phyloP scores from a whole-genome alignment of 2,113 vertebrate species.

The Parotia lawesii region DNA sequence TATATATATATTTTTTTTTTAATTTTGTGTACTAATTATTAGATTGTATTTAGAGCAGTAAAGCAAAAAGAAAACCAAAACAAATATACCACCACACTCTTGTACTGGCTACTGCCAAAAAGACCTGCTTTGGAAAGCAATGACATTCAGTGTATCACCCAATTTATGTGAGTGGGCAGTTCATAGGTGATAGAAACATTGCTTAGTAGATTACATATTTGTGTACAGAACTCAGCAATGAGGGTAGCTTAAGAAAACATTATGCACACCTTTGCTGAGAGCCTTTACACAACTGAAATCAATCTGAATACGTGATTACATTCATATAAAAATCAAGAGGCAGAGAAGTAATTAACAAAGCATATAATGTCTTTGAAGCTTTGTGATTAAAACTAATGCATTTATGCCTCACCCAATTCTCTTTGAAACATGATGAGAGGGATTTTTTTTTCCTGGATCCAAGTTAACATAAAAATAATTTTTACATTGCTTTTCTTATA shows the following conservation, averaged over 20 bases:
- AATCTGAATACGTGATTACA: neutral
- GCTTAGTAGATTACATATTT: neutral
- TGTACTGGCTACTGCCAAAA: neutral
- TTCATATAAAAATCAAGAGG: neutral
- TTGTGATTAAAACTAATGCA: neutral
- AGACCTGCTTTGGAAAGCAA: neutral
- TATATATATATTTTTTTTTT: neutral
- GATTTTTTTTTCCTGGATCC: neutral
- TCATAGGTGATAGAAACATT: neutral
- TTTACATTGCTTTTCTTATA: neutral
- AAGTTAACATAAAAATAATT: neutral
- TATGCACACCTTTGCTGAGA: neutral
- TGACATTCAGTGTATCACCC: neutral
- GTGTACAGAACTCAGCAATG: neutral
- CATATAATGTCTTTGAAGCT: neutral
- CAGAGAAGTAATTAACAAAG: neutral
- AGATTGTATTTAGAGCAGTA: neutral
- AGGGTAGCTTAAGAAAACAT: neutral
- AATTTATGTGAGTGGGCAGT: neutral
- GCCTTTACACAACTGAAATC: neutral
- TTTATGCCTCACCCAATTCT: neutral
- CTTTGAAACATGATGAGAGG: neutral
- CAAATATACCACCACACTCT: rapidly evolving
- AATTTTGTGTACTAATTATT: neutral
- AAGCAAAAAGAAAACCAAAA: neutral